Evolutionary conservation across 2,888 invertebrate species (phyloP).

Genomic region (Ophonus ardosiacus): DNA sequence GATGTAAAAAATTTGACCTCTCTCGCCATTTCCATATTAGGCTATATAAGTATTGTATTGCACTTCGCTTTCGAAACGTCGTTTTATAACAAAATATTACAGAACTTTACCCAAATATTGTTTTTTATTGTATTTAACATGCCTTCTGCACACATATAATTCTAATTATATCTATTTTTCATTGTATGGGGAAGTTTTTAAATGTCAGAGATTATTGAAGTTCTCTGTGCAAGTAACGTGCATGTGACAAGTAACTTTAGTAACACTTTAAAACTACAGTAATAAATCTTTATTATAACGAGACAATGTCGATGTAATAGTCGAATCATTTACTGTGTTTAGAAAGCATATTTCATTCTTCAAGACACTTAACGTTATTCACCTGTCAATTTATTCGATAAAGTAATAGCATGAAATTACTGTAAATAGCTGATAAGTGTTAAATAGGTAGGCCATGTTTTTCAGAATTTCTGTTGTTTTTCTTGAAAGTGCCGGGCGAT

Average conservation of each 20-base stretch:
- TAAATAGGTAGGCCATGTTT: slow-evolving; percentile 1
- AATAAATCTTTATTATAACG: background rate
- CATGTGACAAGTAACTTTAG: background rate
- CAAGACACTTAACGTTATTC: slow-evolving; percentile 12
- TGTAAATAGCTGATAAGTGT: slow-evolving; percentile 32
- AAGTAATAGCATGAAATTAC: slow-evolving; percentile 27
- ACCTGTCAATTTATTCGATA: slow-evolving; percentile 17
- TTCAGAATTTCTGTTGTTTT: slow-evolving; percentile 21
- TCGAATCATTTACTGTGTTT: background rate
- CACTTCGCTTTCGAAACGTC: no score
- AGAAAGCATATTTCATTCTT: slow-evolving; percentile 11
- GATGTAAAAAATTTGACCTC: no score
- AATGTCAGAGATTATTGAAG: no score
- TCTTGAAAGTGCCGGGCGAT: background rate
- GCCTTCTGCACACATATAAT: no score
- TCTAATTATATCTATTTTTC: no score
- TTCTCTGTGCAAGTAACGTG: background rate
- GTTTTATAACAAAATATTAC: no score
- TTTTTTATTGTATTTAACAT: no score
- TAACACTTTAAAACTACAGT: background rate
- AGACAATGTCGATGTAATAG: background rate
- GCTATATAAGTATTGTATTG: no score
- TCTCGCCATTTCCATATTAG: no score
- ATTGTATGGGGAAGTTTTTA: no score
- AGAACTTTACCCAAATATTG: no score